phyloP scores from a whole-genome alignment of 1,140 invertebrate genomes.

The Pogonomyrmex californicus region DNA sequence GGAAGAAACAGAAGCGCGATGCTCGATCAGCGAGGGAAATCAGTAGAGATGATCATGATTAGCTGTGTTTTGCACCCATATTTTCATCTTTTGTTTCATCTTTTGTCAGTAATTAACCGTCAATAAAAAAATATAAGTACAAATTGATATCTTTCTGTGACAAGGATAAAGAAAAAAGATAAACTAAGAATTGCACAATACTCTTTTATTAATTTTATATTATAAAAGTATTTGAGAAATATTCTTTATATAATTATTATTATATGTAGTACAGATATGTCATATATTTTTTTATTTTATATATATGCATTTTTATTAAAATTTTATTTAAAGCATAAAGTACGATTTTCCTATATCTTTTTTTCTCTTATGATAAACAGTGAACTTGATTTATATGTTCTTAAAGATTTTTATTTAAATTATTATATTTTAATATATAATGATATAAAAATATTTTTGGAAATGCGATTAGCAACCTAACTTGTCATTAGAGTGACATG shows the following conservation, averaged over 20 bases:
- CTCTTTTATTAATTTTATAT: not conserved
- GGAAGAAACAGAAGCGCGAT: slow-evolving; percentile 36
- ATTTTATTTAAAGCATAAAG: not conserved
- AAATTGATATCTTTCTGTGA: not conserved
- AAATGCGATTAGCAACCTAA: not conserved
- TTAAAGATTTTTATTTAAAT: not conserved
- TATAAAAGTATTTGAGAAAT: not conserved
- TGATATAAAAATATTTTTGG: not conserved
- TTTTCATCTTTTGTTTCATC: not conserved
- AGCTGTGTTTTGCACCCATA: not conserved
- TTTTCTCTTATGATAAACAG: not conserved
- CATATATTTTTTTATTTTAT: not conserved
- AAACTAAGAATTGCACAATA: not conserved
- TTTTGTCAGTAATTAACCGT: not conserved
- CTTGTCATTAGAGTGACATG: not conserved
- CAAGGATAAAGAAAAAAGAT: not conserved
- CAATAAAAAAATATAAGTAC: not conserved
- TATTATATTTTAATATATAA: not conserved
- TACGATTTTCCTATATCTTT: not conserved
- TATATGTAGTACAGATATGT: too few species aligned
- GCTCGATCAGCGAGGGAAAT: slow-evolving; percentile 56
- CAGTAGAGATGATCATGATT: slow-evolving; percentile 14
- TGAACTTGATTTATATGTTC: not conserved
- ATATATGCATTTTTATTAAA: not conserved
- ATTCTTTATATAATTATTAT: slow-evolving; percentile 2